Conservation (phyloP, 2,113 vertebrate species). For the Dasypus novemcinctus region DNA sequence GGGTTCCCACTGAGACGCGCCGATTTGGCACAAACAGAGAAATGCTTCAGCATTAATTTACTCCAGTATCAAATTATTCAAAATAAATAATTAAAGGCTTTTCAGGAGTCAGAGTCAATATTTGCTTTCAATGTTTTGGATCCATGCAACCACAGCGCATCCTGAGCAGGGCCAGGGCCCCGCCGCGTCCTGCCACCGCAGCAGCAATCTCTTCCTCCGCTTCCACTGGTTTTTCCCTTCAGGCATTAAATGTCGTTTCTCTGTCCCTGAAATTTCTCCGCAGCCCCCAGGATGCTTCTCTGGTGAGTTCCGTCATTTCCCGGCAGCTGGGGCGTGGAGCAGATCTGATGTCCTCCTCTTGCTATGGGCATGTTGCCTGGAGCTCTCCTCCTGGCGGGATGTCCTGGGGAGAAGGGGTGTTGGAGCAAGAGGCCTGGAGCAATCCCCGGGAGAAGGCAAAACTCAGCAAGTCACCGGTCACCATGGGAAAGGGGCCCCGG, state of each 20-base stretch:
- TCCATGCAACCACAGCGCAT: conserved; percentile 41
- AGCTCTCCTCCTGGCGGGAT: accelerated
- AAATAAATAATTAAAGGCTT: conserved; percentile 87
- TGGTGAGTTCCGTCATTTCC: background rate
- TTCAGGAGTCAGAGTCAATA: conserved; percentile 75
- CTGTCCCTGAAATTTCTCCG: background rate
- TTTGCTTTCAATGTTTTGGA: conserved; percentile 78
- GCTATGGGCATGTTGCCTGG: background rate
- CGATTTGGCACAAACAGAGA: conserved; percentile 90
- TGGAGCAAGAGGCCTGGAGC: background rate
- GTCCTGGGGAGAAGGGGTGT: background rate
- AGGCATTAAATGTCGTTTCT: conserved; percentile 61
- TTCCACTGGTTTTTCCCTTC: conserved; percentile 68
- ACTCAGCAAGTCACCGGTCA: too few relatives aligned
- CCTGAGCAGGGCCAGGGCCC: conserved; percentile 25
- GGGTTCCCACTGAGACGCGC: conserved; percentile 89
- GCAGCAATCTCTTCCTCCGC: conserved; percentile 36
- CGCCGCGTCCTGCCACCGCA: conserved; percentile 38
- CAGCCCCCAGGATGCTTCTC: background rate
- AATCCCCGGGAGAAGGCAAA: accelerated
- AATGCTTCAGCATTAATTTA: conserved; percentile 87
- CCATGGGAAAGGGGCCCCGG: background rate
- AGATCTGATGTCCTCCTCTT: background rate
- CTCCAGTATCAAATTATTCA: conserved; percentile 86
- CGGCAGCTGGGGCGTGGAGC: background rate